Conservation (phyloP, 1,140 invertebrate genomes). For the Heliconius hermathena region DNA sequence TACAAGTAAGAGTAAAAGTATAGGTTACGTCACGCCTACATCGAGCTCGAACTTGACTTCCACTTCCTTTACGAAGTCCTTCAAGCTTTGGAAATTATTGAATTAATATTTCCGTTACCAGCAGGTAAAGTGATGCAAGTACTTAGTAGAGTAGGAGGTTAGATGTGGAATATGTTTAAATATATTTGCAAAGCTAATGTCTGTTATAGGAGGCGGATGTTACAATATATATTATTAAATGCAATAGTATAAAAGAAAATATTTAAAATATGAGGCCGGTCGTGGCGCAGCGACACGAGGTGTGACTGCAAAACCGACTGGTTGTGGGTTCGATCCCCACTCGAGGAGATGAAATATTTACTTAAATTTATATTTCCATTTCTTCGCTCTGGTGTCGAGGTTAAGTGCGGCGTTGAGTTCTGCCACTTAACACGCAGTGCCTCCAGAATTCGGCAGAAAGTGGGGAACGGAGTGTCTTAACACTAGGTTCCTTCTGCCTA, state of each 20-base stretch:
- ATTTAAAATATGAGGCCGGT: background rate
- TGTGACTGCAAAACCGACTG: too few relatives aligned
- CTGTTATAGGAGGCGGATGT: slow-evolving; percentile 8
- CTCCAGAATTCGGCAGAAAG: too few relatives aligned
- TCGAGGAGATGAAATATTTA: too few relatives aligned
- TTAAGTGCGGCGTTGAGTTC: too few relatives aligned
- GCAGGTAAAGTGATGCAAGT: slow-evolving; percentile 32
- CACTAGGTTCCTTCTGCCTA: too few relatives aligned
- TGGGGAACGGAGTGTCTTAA: too few relatives aligned
- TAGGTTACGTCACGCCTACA: slow-evolving; percentile 18
- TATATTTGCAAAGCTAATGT: slow-evolving; percentile 30
- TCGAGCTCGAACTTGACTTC: slow-evolving; percentile 13
- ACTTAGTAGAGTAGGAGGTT: slow-evolving; percentile 25
- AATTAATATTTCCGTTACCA: slow-evolving; percentile 38
- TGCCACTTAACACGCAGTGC: too few relatives aligned
- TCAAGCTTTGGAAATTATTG: slow-evolving; percentile 38
- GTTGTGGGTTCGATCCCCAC: too few relatives aligned
- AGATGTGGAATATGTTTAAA: slow-evolving; percentile 28
- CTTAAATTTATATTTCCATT: too few relatives aligned
- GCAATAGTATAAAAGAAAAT: too few relatives aligned
- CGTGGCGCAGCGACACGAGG: too few relatives aligned
- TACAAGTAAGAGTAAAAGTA: slow-evolving; percentile 12
- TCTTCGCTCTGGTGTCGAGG: too few relatives aligned
- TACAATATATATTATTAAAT: background rate
- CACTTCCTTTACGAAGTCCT: slow-evolving; percentile 36